Conservation (phyloP, 2,797 vertebrate species). For the Oreortyx pictus region DNA sequence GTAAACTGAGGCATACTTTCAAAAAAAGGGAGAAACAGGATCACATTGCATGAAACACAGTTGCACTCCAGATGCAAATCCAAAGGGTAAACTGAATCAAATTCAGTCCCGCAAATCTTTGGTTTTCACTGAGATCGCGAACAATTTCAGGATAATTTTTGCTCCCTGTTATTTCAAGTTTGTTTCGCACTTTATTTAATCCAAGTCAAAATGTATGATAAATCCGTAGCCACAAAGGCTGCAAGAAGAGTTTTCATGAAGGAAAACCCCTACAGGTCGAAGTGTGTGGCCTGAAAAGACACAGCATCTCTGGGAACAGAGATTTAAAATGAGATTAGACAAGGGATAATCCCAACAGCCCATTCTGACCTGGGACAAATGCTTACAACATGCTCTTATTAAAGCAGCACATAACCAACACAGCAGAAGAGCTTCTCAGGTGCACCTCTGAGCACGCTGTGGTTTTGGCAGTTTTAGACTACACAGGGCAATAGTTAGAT, state of each 20-base stretch:
- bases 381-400: neutral
- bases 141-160: neutral
- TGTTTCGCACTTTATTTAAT: neutral
- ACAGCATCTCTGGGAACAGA: neutral
- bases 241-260: neutral
- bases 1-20: neutral
- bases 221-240: neutral
- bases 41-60: neutral
- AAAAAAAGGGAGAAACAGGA: neutral
- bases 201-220: neutral
- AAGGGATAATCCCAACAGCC: neutral
- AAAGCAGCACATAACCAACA: neutral
- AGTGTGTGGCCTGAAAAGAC: neutral
- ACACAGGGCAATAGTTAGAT: neutral
- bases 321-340: neutral
- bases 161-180: neutral
- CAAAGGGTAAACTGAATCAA: neutral
- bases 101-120: neutral
- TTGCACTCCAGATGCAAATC: neutral
- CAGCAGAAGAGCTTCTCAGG: neutral
- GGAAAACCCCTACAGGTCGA: neutral
- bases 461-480: neutral
- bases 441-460: neutral
- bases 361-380: neutral
- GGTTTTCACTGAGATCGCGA: neutral